Conservation (phyloP, 2,888 invertebrate species). For the Agrochola lota region DNA sequence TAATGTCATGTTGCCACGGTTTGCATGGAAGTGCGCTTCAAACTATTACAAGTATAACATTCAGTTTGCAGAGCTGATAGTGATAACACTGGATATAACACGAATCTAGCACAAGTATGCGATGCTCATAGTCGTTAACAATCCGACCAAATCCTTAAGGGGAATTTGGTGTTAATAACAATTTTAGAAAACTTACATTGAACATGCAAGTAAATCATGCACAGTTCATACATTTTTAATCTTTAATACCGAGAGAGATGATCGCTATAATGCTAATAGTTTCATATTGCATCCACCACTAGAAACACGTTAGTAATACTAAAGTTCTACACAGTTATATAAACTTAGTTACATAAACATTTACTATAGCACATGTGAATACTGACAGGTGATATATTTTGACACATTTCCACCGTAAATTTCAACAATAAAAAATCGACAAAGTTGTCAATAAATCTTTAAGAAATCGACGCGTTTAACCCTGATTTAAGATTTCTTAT, state of each 20-base stretch:
- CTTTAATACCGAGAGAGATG: constrained; percentile 32
- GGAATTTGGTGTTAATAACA: constrained; percentile 15
- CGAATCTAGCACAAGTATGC: constrained; percentile 22
- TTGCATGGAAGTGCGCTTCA: constrained; percentile 16
- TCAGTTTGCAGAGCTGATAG: constrained; percentile 31
- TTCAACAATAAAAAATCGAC: constrained; percentile 56
- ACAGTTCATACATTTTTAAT: constrained; percentile 17
- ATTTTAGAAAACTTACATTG: constrained; percentile 23
- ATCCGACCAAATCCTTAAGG: constrained; percentile 17
- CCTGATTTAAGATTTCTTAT: constrained; percentile 56
- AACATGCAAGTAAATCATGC: constrained; percentile 13
- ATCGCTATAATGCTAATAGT: constrained; percentile 40
- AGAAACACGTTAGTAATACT: constrained; percentile 51
- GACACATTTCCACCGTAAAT: constrained; percentile 65
- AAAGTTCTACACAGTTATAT: constrained; percentile 60
- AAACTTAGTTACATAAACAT: constrained; percentile 62
- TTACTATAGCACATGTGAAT: constrained; percentile 71
- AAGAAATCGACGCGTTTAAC: constrained; percentile 58
- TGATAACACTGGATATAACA: constrained; percentile 31
- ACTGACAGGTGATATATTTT: constrained; percentile 70
- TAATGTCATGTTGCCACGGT: constrained; percentile 10
- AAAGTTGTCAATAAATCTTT: constrained; percentile 52
- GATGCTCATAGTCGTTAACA: constrained; percentile 22
- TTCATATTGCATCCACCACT: constrained; percentile 41
- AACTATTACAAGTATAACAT: constrained; percentile 10